Base-by-base conservation (phyloP, 1,140 invertebrate species). In the Caerostris extrusa region DNA sequence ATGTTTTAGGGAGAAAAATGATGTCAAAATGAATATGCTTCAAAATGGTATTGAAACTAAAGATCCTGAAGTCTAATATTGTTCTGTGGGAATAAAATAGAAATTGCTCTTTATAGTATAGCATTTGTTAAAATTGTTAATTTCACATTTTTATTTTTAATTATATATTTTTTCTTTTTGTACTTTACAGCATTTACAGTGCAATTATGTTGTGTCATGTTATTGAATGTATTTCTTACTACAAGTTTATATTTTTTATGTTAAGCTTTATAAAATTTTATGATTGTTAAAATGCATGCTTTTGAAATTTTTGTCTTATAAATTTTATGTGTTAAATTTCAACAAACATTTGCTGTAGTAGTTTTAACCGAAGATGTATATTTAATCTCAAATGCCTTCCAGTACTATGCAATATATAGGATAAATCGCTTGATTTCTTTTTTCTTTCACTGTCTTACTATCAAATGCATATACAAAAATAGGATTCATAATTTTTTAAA, bases 11-110 rank as follows among this genome's bases (percentile, higher is more conserved):
- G 71, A 77, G 50, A 77, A 77, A 50, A 50, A 10, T 14, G 71
- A 77, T 50, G 71, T 77, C 2, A 87, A 87, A n/a, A 60, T 87
- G 19, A 87, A 19, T 34, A 60, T 87, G 57, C 85, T 87, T 60
- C 55, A 50, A 12, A 58, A 60, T 19, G 60, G 60, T 4, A 60
- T n/a, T 3, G 60, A 60, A 87, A 60, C 14, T 10, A 60, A 87
- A 60, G 34, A 87, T 58, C n/a, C 57, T 61, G 57, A 58, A 61
- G 60, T 50, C 5, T 87, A 85, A 60, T n/a, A 5, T 34, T 53
- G 8, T 34, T 7, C 8, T 34, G n/a, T 17, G 7, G 61, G 8
- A 7, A 10, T 50, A 14, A 77, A 77, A 77, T 34, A 12, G 34
- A 7, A 53, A 53, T 6, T 71, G 50, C 8, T 71, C 8, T 34